These are phyloP conservation scores for Urocynchramus pylzowi DNA, from an alignment of 2,113 vertebrate species.

Conservation along the genomic window DNA sequence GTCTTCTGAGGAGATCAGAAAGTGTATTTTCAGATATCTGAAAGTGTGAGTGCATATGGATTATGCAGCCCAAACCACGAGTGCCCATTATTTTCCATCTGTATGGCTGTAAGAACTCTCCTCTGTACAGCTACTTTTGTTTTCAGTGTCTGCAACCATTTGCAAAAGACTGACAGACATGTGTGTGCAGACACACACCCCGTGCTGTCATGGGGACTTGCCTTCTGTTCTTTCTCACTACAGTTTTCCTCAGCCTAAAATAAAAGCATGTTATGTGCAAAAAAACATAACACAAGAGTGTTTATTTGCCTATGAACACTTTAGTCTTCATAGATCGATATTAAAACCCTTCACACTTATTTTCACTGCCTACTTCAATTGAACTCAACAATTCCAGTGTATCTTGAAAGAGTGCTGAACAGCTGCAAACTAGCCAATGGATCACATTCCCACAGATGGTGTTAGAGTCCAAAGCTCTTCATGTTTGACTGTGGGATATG, in stretches of 20 bases:
- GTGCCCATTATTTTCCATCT: not conserved
- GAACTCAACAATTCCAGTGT: not conserved
- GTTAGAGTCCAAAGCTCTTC: conserved; percentile 41
- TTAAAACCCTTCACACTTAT: conserved; percentile 37
- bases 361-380: conserved; percentile 32
- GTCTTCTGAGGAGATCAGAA: conserved; percentile 22
- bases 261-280: not conserved
- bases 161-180: conserved; percentile 6
- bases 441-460: conserved; percentile 49
- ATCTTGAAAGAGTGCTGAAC: conserved; percentile 40
- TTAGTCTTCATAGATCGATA: conserved; percentile 2
- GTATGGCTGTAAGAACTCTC: not conserved
- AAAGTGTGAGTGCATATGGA: not conserved
- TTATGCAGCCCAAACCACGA: not conserved
- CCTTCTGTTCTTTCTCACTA: conserved; percentile 22
- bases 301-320: conserved; percentile 49
- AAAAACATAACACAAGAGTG: not conserved
- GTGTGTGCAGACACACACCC: not conserved
- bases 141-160: conserved; percentile 8
- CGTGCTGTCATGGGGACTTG: not conserved
- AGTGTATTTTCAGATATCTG: not conserved
- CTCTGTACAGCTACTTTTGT: not conserved
- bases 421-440: conserved; percentile 45
- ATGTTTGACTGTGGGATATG: conserved; percentile 4
- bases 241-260: conserved; percentile 5